phyloP scores from a whole-genome alignment of 2,113 vertebrate species.

The Petrocephalus zakoni region DNA sequence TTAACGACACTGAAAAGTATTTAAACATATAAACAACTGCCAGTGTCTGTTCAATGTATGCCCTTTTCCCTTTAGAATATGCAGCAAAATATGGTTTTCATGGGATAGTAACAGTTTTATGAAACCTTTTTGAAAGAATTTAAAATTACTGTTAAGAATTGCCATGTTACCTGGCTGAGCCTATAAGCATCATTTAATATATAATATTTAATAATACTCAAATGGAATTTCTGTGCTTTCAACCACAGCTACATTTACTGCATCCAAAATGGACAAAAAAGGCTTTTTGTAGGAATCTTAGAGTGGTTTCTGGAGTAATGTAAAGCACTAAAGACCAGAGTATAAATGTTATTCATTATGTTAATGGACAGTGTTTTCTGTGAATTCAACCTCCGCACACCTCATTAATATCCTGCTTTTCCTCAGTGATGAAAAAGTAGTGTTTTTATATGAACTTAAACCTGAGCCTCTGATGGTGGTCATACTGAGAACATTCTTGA shows the following conservation, averaged over 20 bases:
- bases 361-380: slow-evolving; percentile 58
- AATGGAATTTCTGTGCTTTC: slow-evolving; percentile 53
- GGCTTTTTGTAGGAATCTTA: slow-evolving; percentile 38
- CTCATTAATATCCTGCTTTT: slow-evolving; percentile 39
- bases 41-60: not conserved
- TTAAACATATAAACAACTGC: not conserved
- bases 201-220: slow-evolving; percentile 34
- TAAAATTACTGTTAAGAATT: not conserved
- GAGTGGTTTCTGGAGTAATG: slow-evolving; percentile 22
- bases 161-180: slow-evolving; percentile 47
- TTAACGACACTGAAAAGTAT: not conserved
- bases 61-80: not conserved
- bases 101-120: not conserved
- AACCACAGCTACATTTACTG: slow-evolving; percentile 44
- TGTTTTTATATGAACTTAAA: slow-evolving; percentile 64
- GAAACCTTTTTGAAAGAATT: not conserved
- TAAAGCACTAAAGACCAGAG: slow-evolving; percentile 51
- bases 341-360: slow-evolving; percentile 54
- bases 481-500: not conserved
- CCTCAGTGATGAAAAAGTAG: slow-evolving; percentile 59
- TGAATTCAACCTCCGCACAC: slow-evolving; percentile 51
- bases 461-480: slow-evolving; percentile 50
- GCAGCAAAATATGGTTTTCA: slow-evolving; percentile 24
- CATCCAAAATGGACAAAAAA: slow-evolving; percentile 52
- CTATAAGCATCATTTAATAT: slow-evolving; percentile 48